Conservation (phyloP, 1,140 invertebrate genomes). For the Drosophila guanche region DNA sequence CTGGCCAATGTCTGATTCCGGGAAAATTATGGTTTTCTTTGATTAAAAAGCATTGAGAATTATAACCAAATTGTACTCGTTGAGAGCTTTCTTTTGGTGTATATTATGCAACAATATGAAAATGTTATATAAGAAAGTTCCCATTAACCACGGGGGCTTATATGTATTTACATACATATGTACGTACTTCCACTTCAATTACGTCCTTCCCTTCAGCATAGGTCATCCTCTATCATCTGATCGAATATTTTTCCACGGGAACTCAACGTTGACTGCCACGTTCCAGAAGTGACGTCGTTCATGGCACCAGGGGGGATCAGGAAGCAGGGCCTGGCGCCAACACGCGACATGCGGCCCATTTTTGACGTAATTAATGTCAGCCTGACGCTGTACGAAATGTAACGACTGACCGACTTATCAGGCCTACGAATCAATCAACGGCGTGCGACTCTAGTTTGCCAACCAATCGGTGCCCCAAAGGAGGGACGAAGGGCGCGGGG, state of each 20-base stretch:
- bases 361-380: constrained; percentile 62
- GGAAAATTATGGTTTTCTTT: too few relatives aligned
- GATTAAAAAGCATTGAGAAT: too few relatives aligned
- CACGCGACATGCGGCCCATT: constrained; percentile 48
- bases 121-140: too few relatives aligned
- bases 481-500: constrained; percentile 2
- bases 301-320: constrained; percentile 38
- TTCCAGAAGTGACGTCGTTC: constrained; percentile 44
- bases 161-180: neutral
- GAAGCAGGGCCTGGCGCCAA: constrained; percentile 21
- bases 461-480: neutral
- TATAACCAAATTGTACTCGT: too few relatives aligned
- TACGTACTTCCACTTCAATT: constrained; percentile 1
- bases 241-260: constrained; percentile 38
- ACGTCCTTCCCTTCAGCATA: constrained; percentile 42
- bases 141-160: too few relatives aligned
- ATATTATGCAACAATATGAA: too few relatives aligned
- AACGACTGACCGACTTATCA: constrained; percentile 54
- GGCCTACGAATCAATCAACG: constrained; percentile 29
- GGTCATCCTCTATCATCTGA: constrained; percentile 31
- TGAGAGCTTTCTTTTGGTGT: too few relatives aligned
- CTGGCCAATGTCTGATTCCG: neutral
- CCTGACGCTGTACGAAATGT: constrained; percentile 25
- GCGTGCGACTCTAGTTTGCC: constrained; percentile 33
- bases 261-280: constrained; percentile 29